Evolutionary conservation across 2,113 vertebrate species (phyloP).

Genomic region (Lichenostomus cassidix): DNA sequence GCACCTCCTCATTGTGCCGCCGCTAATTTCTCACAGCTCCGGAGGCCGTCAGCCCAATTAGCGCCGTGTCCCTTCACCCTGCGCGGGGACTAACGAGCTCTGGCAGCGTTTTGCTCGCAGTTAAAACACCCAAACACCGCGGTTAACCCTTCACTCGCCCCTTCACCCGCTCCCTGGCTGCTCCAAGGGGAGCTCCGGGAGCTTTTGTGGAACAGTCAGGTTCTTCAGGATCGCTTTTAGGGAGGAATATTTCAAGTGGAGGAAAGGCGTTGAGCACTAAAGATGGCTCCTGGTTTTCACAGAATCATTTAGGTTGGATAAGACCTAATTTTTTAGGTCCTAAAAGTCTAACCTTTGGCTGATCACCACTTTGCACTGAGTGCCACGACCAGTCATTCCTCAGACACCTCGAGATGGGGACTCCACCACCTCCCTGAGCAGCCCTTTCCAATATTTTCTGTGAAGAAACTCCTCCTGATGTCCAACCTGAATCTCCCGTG

Average conservation of each 20-base stretch:
- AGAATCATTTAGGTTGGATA: too few species aligned
- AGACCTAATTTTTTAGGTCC: background rate
- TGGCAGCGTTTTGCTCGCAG: background rate
- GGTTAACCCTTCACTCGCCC: background rate
- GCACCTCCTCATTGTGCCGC: background rate
- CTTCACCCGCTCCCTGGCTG: too few species aligned
- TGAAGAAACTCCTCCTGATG: background rate
- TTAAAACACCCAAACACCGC: background rate
- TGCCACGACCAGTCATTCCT: background rate
- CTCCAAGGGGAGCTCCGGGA: background rate
- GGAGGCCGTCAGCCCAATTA: background rate
- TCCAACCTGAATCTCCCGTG: background rate
- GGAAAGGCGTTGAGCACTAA: background rate
- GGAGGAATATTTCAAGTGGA: background rate
- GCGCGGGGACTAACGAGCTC: background rate
- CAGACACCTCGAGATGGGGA: background rate
- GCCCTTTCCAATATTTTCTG: background rate
- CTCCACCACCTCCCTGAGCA: background rate
- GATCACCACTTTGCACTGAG: background rate
- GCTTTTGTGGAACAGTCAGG: rapidly evolving
- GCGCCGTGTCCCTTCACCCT: background rate
- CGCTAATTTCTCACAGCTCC: background rate
- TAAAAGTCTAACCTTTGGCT: too few species aligned
- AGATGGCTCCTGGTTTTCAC: background rate
- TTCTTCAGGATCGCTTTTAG: background rate